phyloP scores from a whole-genome alignment of 2,113 vertebrate genomes.

The Hiodon alosoides region DNA sequence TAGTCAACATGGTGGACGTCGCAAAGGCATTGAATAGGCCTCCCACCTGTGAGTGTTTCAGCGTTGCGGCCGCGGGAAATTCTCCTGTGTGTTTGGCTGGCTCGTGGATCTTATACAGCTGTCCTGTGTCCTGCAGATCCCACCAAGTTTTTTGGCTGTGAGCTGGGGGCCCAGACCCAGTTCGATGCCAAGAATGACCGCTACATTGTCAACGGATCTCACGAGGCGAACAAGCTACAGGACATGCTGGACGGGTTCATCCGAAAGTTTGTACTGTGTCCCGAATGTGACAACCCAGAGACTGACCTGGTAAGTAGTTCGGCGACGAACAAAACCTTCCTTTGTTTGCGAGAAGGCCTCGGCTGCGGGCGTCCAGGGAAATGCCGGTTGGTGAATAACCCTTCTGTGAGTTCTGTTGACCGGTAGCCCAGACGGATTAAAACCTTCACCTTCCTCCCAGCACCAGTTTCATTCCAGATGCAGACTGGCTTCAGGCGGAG shows the following conservation, averaged over 20 bases:
- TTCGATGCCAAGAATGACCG: slow-evolving; percentile 99
- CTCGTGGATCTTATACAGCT: not conserved
- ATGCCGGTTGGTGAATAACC: too few relatives aligned
- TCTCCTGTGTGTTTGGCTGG: not conserved
- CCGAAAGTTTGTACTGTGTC: slow-evolving; percentile 99
- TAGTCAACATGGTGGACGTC: slow-evolving; percentile 99
- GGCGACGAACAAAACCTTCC: too few relatives aligned
- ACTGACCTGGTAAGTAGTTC: slow-evolving; percentile 81
- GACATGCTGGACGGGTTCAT: slow-evolving; percentile 99
- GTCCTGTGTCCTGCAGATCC: slow-evolving; percentile 69
- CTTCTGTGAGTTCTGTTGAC: too few relatives aligned
- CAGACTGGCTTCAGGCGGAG: too few relatives aligned
- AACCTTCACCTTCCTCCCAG: too few relatives aligned
- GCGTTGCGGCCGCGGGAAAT: not conserved
- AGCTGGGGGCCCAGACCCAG: slow-evolving; percentile 99
- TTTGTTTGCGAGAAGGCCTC: not conserved
- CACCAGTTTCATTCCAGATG: too few relatives aligned
- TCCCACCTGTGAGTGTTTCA: slow-evolving; percentile 88
- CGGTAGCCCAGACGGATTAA: too few relatives aligned
- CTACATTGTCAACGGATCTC: slow-evolving; percentile 99
- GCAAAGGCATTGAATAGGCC: slow-evolving; percentile 99
- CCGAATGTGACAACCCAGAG: slow-evolving; percentile 99
- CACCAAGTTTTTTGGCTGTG: slow-evolving; percentile 99
- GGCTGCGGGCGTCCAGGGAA: not conserved
- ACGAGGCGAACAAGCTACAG: slow-evolving; percentile 99